Conservation (phyloP, 1,140 invertebrate species). For the Rhagoletis pomonella region DNA sequence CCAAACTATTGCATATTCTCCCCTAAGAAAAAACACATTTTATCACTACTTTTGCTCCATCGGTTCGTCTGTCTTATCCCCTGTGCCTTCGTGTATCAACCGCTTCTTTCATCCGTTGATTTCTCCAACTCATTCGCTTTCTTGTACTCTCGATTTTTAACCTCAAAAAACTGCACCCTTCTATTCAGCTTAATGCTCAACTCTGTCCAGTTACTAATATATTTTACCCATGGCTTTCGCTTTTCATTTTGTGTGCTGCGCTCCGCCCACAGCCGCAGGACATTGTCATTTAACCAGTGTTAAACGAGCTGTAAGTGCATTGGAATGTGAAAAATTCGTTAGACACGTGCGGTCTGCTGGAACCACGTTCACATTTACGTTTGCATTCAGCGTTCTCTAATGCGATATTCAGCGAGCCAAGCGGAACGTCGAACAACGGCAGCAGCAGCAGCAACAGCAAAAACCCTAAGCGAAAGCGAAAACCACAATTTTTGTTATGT, state of each 20-base stretch:
- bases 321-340: slow-evolving; percentile 46
- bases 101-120: too few species aligned
- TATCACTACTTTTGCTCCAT: too few species aligned
- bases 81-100: too few species aligned
- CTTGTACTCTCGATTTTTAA: too few species aligned
- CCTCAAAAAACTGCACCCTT: too few species aligned
- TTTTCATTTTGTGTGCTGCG: not conserved
- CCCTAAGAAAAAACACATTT: too few species aligned
- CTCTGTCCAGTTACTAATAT: too few species aligned
- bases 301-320: slow-evolving; percentile 51
- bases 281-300: slow-evolving; percentile 38
- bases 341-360: slow-evolving; percentile 46
- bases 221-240: not conserved
- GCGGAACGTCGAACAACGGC: not conserved
- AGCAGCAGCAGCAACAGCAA: too few species aligned
- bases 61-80: too few species aligned
- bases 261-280: slow-evolving; percentile 32
- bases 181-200: not conserved
- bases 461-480: not conserved
- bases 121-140: too few species aligned
- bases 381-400: not conserved
- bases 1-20: too few species aligned
- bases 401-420: not conserved
- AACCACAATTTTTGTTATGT: not conserved
- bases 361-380: slow-evolving; percentile 30